Base-by-base conservation (phyloP, 2,888 invertebrate genomes). In the Thymelicus lineola region DNA sequence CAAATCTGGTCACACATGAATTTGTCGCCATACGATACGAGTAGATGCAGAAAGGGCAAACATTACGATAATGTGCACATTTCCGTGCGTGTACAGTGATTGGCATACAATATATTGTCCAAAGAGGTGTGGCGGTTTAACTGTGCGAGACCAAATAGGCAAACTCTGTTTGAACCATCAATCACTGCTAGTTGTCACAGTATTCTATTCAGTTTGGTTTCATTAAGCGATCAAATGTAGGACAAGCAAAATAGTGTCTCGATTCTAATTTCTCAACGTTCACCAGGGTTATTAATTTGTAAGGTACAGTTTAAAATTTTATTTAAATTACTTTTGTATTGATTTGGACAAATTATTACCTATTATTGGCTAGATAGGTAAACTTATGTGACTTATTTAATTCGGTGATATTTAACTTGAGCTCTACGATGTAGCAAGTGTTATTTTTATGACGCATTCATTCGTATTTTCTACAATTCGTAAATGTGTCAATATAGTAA, bases 91-190 rank as follows among this genome's bases (percentile, higher is more conserved):
- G 83, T 79, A 76, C 79, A 74, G 79, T 89, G 90, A 91, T 89
- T 90, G 91, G 84, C 90, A 85, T 82, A 87, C 88, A 90, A 90
- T 91, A 87, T 85, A 88, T 86, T 86, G 87, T 89, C 79, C 82
- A 79, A 84, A 86, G 82, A 89, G 90, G 90, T 88, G 91, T 87
- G 88, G 82, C 79, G 77, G 84, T 76, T 83, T 86, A 88, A 91
- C 90, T 89, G 86, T 83, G 82, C 83, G 85, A 80, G 82, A 85
- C 88, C 82, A 83, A 87, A 86, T 84, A 86, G 85, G 83, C 84
- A 82, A 79, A 80, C 70, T 66, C 73, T 68, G 82, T 80, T 79
- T 71, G 75, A 73, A 81, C 83, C 84, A 91, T 91, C 90, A 85
- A 90, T 91, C 91, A 90, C 82, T 74, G 81, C 78, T 80, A 81